Conservation (phyloP, 2,113 vertebrate species). For the Microcebus tavaratra region DNA sequence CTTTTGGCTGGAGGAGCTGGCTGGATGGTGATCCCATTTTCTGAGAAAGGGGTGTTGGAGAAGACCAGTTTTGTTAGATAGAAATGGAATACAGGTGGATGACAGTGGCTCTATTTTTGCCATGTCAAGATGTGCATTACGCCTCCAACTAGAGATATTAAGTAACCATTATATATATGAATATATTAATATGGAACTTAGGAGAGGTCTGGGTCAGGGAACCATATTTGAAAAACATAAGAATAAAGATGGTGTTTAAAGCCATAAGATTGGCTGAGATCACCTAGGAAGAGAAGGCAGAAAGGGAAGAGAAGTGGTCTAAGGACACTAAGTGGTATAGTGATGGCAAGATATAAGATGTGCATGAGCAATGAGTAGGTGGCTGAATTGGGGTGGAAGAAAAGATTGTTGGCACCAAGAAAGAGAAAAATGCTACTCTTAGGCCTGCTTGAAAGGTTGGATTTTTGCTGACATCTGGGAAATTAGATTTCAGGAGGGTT, state of each 20-base stretch:
- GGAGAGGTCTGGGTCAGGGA: not conserved
- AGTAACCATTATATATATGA: not conserved
- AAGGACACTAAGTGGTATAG: not conserved
- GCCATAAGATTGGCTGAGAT: not conserved
- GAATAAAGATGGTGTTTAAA: not conserved
- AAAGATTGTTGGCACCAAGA: not conserved
- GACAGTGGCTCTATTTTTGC: not conserved
- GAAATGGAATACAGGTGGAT: not conserved
- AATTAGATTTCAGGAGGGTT: not conserved
- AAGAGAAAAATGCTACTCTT: not conserved
- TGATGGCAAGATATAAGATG: not conserved
- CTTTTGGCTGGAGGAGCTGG: not conserved
- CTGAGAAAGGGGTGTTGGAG: not conserved
- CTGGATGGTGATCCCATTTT: not conserved
- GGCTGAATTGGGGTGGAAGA: not conserved
- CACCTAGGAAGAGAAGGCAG: not conserved
- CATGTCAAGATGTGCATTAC: not conserved
- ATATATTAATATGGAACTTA: not conserved
- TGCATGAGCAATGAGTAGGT: not conserved
- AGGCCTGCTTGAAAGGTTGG: not conserved
- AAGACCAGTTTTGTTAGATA: not conserved
- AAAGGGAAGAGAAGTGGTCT: not conserved
- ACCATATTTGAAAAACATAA: not conserved
- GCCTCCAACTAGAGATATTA: not conserved
- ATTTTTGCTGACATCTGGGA: not conserved